Conservation (phyloP, 2,113 vertebrate genomes). For the Mustela nigripes region DNA sequence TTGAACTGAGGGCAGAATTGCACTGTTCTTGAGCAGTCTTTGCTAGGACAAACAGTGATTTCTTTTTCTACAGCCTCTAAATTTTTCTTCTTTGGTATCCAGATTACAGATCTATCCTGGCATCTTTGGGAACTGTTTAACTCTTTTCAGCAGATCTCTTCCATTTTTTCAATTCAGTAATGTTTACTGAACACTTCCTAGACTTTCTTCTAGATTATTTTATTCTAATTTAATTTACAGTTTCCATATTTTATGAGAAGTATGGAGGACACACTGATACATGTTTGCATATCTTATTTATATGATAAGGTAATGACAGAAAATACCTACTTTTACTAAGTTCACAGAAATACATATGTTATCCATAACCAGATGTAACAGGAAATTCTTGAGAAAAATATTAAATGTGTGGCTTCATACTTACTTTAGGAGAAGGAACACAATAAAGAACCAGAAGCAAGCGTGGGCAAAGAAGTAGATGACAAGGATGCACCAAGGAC, state of each 20-base stretch:
- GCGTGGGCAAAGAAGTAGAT: constrained; percentile 87
- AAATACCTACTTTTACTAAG: not conserved
- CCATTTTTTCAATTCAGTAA: constrained; percentile 3
- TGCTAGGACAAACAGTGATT: not conserved
- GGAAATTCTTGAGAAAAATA: not conserved
- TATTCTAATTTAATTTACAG: not conserved
- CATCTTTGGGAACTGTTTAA: not conserved
- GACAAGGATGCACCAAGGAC: constrained; percentile 86
- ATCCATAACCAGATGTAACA: not conserved
- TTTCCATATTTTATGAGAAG: constrained; percentile 19
- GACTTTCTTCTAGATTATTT: constrained; percentile 15
- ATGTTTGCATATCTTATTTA: not conserved
- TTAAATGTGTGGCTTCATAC: constrained; percentile 71
- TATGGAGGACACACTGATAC: not conserved
- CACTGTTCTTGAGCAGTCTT: constrained; percentile 6
- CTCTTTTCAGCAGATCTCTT: not conserved
- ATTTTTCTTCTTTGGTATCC: not conserved
- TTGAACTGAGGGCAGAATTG: not conserved
- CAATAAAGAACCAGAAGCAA: constrained; percentile 85
- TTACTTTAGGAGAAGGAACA: constrained; percentile 87
- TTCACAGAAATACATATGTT: constrained; percentile 24
- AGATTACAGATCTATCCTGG: not conserved
- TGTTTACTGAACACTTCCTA: not conserved
- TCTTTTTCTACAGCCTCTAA: not conserved
- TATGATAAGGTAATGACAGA: constrained; percentile 46